Percentiles rank a stretch among this genome's conserved stretches.
These are phyloP conservation scores for Cataglyphis rosenhaueri DNA, from an alignment of 2,888 invertebrate species.

Conservation along the genomic window DNA sequence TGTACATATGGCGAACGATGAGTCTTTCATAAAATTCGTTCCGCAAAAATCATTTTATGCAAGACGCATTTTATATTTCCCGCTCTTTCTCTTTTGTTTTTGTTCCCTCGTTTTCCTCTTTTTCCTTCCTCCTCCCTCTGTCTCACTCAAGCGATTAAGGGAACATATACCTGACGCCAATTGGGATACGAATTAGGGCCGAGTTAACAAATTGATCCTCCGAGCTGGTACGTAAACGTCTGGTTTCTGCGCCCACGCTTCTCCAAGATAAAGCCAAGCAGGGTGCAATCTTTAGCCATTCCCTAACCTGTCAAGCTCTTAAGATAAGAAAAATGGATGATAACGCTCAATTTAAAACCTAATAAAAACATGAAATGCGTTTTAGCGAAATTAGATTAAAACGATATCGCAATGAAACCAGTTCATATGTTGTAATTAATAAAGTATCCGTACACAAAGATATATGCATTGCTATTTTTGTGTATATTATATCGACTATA, in stretches of 20 bases:
- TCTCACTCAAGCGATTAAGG: neutral
- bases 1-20: conserved; percentile 2
- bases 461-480: neutral
- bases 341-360: conserved; percentile 49
- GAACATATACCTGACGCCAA: conserved; percentile 59
- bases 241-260: conserved; percentile 54
- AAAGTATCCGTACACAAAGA: neutral
- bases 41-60: neutral
- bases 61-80: conserved; percentile 23
- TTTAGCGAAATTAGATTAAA: conserved; percentile 48
- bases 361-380: conserved; percentile 55
- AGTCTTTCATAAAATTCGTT: conserved; percentile 40
- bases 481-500: neutral
- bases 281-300: conserved; percentile 52
- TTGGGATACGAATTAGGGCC: conserved; percentile 66
- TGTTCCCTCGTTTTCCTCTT: neutral
- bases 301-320: conserved; percentile 51
- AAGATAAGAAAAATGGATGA: conserved; percentile 54
- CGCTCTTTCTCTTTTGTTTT: neutral
- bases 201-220: conserved; percentile 74
- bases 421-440: conserved; percentile 26
- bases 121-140: neutral
- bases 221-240: conserved; percentile 49
- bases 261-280: conserved; percentile 50
- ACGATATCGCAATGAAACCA: neutral